Evolutionary conservation across 1,140 invertebrate species (phyloP), one percentile per base, ranked within the genome.

Genomic region (Leptinotarsa defecta): DNA sequence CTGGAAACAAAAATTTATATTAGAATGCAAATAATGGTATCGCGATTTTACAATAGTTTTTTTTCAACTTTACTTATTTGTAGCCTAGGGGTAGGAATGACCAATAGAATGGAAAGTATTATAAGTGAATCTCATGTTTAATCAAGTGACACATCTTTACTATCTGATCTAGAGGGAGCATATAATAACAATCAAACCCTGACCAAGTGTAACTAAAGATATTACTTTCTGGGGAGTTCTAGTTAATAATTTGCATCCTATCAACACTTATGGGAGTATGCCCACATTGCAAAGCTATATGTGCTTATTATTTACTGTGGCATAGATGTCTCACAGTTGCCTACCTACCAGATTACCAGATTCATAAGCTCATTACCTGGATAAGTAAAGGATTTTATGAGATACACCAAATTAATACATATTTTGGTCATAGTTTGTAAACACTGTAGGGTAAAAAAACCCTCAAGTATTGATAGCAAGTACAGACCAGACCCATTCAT

Each of bases 1-100:
- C 94, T 96, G 86, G 72, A 90, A 91, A 73, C 71, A 83, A 81
- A 75, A 77, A 65, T 5, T 1, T 43, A 43, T 43, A 34, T 34
- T 34, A 34, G 34, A 34, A 34, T 34, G 34, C 34, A 34, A 34
- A 34, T 34, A 34, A 34, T 34, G 34, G 34, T 34, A 11, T 11
- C 27, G 1, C 27, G 27, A 34, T 34, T 34, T 34, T 34, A 62
- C 19, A 17, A n/a, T 62, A 62, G 4, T 62, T n/a, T 62, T 8
- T 8, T 62, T 62, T 1, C 57, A 62, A n/a, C 3, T 1, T n/a
- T 17, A 62, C 15, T 62, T 1, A 43, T 43, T 11, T 3, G 5
- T 43, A 43, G 34, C 34, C 34, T 43, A 43, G 34, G 34, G 34
- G 34, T 11, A 11, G 8, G 34, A 34, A 34, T 34, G 34, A 34